Evolutionary conservation across 2,797 vertebrate genomes (phyloP).

Genomic region (Spea hammondii): DNA sequence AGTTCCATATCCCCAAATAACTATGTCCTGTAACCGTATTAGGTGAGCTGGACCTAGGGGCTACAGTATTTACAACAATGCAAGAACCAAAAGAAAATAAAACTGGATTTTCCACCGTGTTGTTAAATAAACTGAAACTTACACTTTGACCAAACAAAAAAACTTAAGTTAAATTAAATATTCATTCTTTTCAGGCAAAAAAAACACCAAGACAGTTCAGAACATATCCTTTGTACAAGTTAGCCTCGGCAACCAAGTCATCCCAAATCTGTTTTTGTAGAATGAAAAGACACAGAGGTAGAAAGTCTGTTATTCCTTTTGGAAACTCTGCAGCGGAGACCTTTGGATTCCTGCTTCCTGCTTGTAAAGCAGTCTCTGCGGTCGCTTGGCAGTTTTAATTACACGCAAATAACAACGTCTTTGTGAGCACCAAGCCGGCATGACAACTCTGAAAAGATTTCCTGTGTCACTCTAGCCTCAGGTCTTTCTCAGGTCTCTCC

Average conservation of each 20-base stretch:
- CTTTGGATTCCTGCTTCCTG: slow-evolving; percentile 32
- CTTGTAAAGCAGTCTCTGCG: slow-evolving; percentile 24
- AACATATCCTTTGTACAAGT: not conserved
- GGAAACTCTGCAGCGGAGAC: slow-evolving; percentile 10
- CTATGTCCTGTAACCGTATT: not conserved
- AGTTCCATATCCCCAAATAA: slow-evolving; percentile 21
- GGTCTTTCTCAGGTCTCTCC: no score
- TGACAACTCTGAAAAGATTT: slow-evolving; percentile 32
- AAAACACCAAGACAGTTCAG: not conserved
- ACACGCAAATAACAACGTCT: slow-evolving; percentile 35
- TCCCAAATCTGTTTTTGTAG: not conserved
- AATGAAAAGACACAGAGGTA: not conserved
- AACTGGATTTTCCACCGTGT: not conserved
- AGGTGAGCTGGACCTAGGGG: slow-evolving; percentile 1
- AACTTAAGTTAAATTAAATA: not conserved
- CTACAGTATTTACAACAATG: not conserved
- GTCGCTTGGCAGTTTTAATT: slow-evolving; percentile 45
- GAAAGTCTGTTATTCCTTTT: slow-evolving; percentile 1
- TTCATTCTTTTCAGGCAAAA: not conserved
- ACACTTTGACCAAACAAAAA: not conserved
- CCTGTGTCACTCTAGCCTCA: slow-evolving; percentile 32
- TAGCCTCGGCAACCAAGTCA: not conserved
- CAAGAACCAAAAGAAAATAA: not conserved
- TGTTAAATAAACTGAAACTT: not conserved
- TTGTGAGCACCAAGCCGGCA: slow-evolving; percentile 10